These are phyloP conservation scores for Lepidocyrtinus sp. DNA, from an alignment of 2,888 invertebrate species.

Conservation along the genomic window DNA sequence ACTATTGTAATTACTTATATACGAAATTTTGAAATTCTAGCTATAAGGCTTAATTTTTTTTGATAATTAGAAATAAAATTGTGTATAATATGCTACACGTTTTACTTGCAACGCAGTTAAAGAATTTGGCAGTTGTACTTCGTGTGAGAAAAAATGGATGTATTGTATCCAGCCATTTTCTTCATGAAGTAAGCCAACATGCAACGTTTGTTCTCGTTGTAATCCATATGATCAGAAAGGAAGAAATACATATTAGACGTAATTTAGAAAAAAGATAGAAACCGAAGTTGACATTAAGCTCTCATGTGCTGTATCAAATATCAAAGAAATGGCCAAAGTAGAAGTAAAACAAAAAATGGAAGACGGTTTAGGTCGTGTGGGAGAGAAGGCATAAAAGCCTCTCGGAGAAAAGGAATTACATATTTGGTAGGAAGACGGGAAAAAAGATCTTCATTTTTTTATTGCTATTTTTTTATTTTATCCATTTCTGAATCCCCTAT, in stretches of 20 bases:
- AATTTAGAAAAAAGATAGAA: conserved; percentile 8
- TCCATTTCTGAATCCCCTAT: not conserved
- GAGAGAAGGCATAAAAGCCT: not conserved
- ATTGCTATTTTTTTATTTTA: conserved; percentile 15
- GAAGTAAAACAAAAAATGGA: not conserved
- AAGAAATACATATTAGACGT: conserved; percentile 14
- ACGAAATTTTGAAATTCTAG: no score
- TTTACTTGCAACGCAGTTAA: no score
- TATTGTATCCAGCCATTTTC: no score
- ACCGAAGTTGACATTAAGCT: conserved; percentile 17
- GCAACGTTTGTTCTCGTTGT: no score
- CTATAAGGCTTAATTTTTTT: no score
- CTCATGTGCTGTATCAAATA: conserved; percentile 26
- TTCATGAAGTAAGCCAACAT: no score
- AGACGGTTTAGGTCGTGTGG: conserved; percentile 1
- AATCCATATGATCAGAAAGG: conserved; percentile 2
- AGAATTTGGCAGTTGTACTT: no score
- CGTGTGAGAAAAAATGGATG: no score
- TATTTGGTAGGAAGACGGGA: not conserved
- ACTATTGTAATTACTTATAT: no score
- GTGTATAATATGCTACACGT: no score
- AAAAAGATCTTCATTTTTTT: conserved; percentile 16
- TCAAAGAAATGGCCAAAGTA: conserved; percentile 13
- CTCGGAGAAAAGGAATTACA: conserved; percentile 3
- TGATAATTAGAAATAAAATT: no score